Percentiles rank a stretch among this genome's conserved stretches.
Evolutionary conservation across 2,113 vertebrate genomes (phyloP).

Genomic region (Gallinago jamesoni): DNA sequence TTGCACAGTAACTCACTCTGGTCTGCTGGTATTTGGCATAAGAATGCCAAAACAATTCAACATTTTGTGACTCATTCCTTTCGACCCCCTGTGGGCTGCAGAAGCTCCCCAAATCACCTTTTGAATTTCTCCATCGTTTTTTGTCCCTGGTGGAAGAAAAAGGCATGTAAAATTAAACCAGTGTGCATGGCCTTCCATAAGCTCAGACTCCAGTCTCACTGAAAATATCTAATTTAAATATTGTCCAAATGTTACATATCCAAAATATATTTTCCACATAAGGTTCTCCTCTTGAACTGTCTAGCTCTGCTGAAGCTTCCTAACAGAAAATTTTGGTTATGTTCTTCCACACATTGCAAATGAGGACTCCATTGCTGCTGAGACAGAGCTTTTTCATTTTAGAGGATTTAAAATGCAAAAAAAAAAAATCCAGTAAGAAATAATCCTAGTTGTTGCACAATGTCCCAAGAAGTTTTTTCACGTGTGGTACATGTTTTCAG

Average conservation of each 20-base stretch:
- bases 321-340: background rate
- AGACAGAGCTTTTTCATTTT: background rate
- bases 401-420: background rate
- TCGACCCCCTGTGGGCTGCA: background rate
- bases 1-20: background rate
- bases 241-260: background rate
- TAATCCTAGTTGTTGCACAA: background rate
- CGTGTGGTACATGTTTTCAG: background rate
- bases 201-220: background rate
- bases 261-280: background rate
- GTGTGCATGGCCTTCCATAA: background rate
- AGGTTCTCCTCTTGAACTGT: background rate
- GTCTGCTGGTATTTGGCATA: background rate
- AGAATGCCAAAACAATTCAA: background rate
- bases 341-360: background rate
- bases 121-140: background rate
- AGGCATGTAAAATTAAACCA: background rate
- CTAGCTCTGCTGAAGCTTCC: background rate
- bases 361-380: background rate
- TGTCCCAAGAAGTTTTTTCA: background rate
- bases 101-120: background rate
- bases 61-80: background rate
- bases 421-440: background rate
- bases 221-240: background rate
- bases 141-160: background rate